Conservation (phyloP, 1,140 invertebrate genomes). For the Trachymyrmex septentrionalis region DNA sequence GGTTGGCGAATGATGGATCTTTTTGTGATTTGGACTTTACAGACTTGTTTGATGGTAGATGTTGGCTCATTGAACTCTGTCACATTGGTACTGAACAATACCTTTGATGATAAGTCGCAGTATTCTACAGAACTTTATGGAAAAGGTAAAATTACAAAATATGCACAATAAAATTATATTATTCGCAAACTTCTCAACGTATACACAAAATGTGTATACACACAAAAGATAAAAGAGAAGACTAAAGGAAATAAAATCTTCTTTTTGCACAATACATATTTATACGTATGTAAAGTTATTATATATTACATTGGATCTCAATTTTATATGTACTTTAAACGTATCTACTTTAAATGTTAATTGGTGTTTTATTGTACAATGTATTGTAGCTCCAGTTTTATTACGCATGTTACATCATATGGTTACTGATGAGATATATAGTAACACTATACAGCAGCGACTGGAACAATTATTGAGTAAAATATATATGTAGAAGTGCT, state of each 20-base stretch:
- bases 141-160: constrained; percentile 87
- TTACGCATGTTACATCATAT: constrained; percentile 87
- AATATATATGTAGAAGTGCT: no score
- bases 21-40: constrained; percentile 88
- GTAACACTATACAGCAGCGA: no score
- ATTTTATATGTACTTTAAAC: neutral
- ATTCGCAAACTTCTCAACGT: no score
- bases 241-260: neutral
- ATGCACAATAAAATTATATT: no score
- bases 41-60: constrained; percentile 90
- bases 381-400: constrained; percentile 85
- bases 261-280: neutral
- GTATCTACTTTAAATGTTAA: neutral
- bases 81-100: constrained; percentile 85
- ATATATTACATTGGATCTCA: neutral
- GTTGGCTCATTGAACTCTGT: constrained; percentile 92
- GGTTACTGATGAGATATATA: constrained; percentile 85
- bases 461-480: no score
- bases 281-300: no score
- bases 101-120: no score
- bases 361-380: neutral
- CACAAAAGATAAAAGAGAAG: neutral
- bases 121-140: constrained; percentile 91
- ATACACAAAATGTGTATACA: no score
- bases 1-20: constrained; percentile 15